Base-by-base conservation (phyloP, 2,797 vertebrate genomes). In the Cyprinella venusta region DNA sequence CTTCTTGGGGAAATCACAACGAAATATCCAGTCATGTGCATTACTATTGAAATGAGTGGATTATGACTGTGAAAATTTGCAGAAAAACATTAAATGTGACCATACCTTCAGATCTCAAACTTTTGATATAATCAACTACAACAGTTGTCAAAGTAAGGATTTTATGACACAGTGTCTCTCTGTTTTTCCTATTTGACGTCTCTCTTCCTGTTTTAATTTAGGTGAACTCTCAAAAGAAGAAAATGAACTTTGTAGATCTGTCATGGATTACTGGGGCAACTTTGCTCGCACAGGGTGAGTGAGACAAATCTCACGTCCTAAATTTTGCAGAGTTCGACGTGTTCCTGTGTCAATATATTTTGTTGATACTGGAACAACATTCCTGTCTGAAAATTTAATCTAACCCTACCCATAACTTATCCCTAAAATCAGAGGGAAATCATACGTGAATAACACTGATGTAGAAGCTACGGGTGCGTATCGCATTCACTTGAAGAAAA, bases 191-290 rank as follows among this genome's bases (percentile, higher is more conserved):
- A 1, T 61, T 48, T 48, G 6, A 74, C 0, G 1, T 72, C 26
- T 72, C 33, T 72, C 70, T 13, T 52, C 1, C 26, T 21, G 48
- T 72, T n/a, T 38, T 64, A 36, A 33, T 40, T 48, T 19, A 88
- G 94, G 16, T 6, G 0, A 2, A 2, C 93, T 92, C 61, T 42
- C 88, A 1, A 89, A 95, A 82, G 92, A 95, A 30, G 95, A 97
- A 40, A 54, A 88, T 79, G 68, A 89, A 36, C 81, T 96, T 0
- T 94, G 91, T 90, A 92, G 65, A 91, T 91, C 78, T 42, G 1
- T 95, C 82, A 96, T 96, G 96, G 92, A 84, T 81, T 95, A 95
- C 85, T 96, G 96, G 95, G 94, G 90, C 26, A 96, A 96, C 91
- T 96, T 97, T 91, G 95, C 95, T 89, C 91, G 87, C 18, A 95